A percentile compares a stretch with the other conserved stretches of the same genome.
phyloP scores from a whole-genome alignment of 35 echinoderm and acorn worm species.

The Anneissia japonica region DNA sequence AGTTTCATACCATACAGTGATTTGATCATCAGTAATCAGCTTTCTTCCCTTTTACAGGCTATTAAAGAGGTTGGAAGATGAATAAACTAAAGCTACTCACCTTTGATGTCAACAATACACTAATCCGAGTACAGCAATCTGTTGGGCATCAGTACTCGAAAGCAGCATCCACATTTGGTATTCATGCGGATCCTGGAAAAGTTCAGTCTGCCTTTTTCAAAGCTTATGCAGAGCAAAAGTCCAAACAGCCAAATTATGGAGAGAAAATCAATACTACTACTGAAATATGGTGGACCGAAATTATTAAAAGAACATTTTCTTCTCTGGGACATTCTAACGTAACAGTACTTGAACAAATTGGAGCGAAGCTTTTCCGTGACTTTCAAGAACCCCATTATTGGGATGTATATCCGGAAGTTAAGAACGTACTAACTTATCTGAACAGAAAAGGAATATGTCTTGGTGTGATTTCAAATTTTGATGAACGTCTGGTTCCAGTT shows the following conservation, averaged over 20 bases:
- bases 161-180: conserved; percentile 40
- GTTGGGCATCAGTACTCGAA: conserved; percentile 71
- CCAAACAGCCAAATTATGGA: conserved; percentile 69
- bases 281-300: conserved; percentile 66
- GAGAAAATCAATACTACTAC: conserved; percentile 29
- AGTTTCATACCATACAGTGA: no score
- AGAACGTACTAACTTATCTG: conserved; percentile 55
- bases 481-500: conserved; percentile 47
- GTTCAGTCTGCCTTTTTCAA: conserved; percentile 35
- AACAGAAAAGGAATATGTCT: conserved; percentile 66
- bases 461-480: conserved; percentile 76
- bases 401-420: conserved; percentile 78
- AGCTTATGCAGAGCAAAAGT: conserved; percentile 45
- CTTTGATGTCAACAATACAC: conserved; percentile 73
- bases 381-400: conserved; percentile 48
- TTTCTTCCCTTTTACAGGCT: neutral
- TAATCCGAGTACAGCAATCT: conserved; percentile 60
- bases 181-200: conserved; percentile 29
- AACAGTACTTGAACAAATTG: conserved; percentile 32
- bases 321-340: conserved; percentile 10
- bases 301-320: conserved; percentile 61
- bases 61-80: neutral
- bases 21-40: no score
- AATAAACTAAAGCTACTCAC: conserved; percentile 52
- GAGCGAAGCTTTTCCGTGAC: conserved; percentile 64